Base-by-base conservation (phyloP, 2,797 vertebrate genomes). In the Staurois parvus region DNA sequence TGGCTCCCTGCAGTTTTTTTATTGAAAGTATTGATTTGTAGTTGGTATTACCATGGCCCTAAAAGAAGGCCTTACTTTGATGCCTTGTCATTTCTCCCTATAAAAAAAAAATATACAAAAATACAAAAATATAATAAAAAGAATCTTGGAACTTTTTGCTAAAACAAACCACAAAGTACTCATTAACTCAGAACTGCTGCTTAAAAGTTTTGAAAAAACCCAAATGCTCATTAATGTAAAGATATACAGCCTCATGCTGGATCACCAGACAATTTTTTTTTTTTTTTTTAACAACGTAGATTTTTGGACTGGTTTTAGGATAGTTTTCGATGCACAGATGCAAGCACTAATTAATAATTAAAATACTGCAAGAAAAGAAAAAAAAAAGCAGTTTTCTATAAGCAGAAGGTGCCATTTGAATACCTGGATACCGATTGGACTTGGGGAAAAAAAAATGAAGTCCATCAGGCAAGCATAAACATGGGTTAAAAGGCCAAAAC, bases 331-430 rank as follows among this genome's bases (percentile, higher is more conserved):
- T 59, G 75, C 73, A 86, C 85, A 86, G 80, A 83, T 83, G 80
- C 78, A 83, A 72, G 69, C 59, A 19, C 69, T 83, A 87, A 87
- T 83, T 83, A 79, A 78, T 83, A 86, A 86, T 86, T 86, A 76
- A 82, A 79, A 75, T 79, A 76, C 59, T 80, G 34, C 75, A 78
- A 76, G 40, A 72, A 87, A 37, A 37, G n/a, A n/a, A 37, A 37
- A 72, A 79, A 79, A 76, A 52, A 32, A 79, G 28, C 34, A 59
- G 24, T 34, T 75, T 73, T 73, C 69, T 67, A 69, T 74, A 69
- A 87, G 74, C 75, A 75, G 66, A 75, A 74, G 80, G 85, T 79
- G 80, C 68, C 75, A 68, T 82, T 72, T 82, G 78, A 73, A 82
- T 82, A 77, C 67, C 73, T 48, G 67, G 80, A 74, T 68, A 83